Base-by-base conservation (phyloP, 2,797 vertebrate species). In the Argyrosomus regius region DNA sequence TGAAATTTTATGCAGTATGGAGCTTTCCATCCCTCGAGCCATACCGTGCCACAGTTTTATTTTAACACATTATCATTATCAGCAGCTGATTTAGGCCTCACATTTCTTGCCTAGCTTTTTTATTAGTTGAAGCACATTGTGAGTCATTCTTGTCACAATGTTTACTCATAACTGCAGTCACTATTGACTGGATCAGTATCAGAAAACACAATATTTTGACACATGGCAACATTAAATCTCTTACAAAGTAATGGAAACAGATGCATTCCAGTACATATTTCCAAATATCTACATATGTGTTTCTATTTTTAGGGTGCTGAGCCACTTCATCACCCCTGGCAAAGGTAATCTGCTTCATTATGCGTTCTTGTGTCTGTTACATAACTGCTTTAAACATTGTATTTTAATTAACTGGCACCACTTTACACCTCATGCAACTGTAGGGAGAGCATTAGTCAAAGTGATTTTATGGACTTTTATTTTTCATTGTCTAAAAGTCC, bases 391-490 rank as follows among this genome's bases (percentile, higher is more conserved):
- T 72, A 68, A 63, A 68, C 46, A 75, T 46, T 53, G 12, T 31
- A 20, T 72, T 72, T 68, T 45, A 57, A 80, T 78, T 35, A 75
- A 68, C 28, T 59, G 66, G 46, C 41, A 43, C 54, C 3, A 39
- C 65, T 57, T 62, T 35, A 64, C 20, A 58, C 43, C 18, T 52
- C 16, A 22, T 62, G 26, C 28, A 20, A 39, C 6, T 13, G 50
- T 3, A 12, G 18, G 20, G 22, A 35, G 41, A 5, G 12, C 17
- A 54, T 77, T 78, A 74, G 63, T 78, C 77, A 73, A 64, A 77
- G 48, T 50, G n/a, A 14, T 71, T 72, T 73, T 22, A 50, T 62
- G 46, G 49, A 41, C 57, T 64, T 58, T 77, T 70, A 35, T 79
- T 67, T 60, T 57, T 68, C 28, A 78, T 13, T 16, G 14, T 60